Base-by-base conservation (phyloP, 2,888 invertebrate species). In the Brachypterus glaber region DNA sequence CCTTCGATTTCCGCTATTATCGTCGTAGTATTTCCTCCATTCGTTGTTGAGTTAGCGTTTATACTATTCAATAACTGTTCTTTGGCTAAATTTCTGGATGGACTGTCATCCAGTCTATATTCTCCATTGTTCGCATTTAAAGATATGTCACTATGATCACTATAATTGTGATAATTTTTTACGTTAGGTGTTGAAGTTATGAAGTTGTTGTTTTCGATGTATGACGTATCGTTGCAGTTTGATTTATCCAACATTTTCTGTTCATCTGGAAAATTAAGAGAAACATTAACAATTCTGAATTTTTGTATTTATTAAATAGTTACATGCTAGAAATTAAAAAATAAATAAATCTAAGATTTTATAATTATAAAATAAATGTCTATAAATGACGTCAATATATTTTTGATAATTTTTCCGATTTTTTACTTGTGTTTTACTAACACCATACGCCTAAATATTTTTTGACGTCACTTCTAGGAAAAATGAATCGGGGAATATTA, bases 121-220 rank as follows among this genome's bases (percentile, higher is more conserved):
- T 48, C 54, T 11, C 53, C 56, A 48, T 73, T 73, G 39, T 71
- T 69, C 64, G 47, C 49, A 24, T 54, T 70, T 33, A 67, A 60
- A 30, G 57, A 53, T 14, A 54, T 41, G 37, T 70, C 67, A 7
- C 67, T 66, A 2, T 72, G 53, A 41, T 58, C 60, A 3, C 58
- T 59, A n/a, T n/a, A n/a, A n/a, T n/a, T n/a, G 32, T 60, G 58
- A 1, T 55, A 46, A 33, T 55, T 73, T 37, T 52, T 57, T 27
- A 39, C 38, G 64, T 54, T 70, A 63, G 59, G 70, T 56, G 45
- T 70, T 59, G 33, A 74, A 14, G 60, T 53, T 45, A 59, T 66
- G 38, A 62, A 59, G 14, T 58, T 59, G 43, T 64, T 63, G 45
- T 65, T 64, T 41, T 63, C 61, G 21, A 56, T 50, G 17, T 43